Base-by-base conservation (phyloP, 2,113 vertebrate species). In the Apistogramma diplotaenia region DNA sequence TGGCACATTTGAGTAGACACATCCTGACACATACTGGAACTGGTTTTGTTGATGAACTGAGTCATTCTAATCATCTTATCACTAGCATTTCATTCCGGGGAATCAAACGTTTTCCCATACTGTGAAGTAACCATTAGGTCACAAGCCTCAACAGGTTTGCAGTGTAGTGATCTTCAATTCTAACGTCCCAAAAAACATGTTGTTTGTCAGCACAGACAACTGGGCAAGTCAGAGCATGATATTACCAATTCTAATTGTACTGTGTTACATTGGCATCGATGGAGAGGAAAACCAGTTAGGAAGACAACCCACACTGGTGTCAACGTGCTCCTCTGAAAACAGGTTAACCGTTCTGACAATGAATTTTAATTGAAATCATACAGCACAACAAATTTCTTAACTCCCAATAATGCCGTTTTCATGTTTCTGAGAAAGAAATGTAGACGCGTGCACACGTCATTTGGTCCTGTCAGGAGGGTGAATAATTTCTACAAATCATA, bases 401-500 rank as follows among this genome's bases (percentile, higher is more conserved):
- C 74, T 76, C 5, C n/a, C 31, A 77, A 77, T 85, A 79, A 70
- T 51, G 65, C 65, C 6, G 0, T 51, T 70, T 51, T 3, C 6
- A 0, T 51, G 18, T 70, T 70, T 43, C 43, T 51, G 43, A 70
- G 35, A 80, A 84, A 79, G 18, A 83, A 90, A 85, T 88, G 51
- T 77, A 91, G 35, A 71, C 33, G n/a, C 29, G 11, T 29, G 59
- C 54, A 56, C 27, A 71, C 40, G 16, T 61, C 23, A 91, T 88
- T 90, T 90, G 74, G 84, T 81, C 79, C 74, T 81, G 87, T 89
- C 89, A 91, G 31, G 76, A 78, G 81, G 82, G 84, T 88, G 89
- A 93, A 92, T 90, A 31, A 89, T 92, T 87, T 84, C 76, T 81
- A 84, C 83, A 92, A 90, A 92, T 83, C 78, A 84, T 82, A 90